Percentiles rank a stretch among this genome's conserved stretches.
These are phyloP conservation scores for Pachycephus smyrnensis DNA, from an alignment of 2,888 invertebrate genomes.

Conservation along the genomic window DNA sequence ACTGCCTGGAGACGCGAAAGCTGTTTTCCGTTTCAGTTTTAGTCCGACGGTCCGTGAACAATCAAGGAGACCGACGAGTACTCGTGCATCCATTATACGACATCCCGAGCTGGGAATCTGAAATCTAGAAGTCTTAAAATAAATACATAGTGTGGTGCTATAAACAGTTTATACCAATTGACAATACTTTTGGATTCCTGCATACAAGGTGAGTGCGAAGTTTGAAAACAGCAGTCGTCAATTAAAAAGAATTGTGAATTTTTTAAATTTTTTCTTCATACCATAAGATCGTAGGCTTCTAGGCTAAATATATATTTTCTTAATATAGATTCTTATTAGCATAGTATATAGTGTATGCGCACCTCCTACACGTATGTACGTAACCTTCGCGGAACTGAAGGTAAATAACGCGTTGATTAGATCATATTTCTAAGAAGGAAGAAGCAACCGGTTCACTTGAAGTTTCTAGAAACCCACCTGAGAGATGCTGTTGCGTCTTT, in stretches of 20 bases:
- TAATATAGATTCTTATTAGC: not conserved
- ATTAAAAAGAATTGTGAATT: not conserved
- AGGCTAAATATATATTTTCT: not conserved
- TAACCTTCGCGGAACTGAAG: not conserved
- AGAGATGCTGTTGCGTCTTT: not conserved
- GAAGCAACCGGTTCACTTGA: not conserved
- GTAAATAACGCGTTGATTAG: not conserved
- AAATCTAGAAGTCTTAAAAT: not conserved
- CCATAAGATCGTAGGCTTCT: not conserved
- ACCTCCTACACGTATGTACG: not conserved
- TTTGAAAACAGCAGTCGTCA: not conserved
- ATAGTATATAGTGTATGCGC: not conserved
- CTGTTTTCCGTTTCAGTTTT: constrained; percentile 13
- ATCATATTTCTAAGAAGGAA: not conserved
- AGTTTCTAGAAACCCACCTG: not conserved
- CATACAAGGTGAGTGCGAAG: not conserved
- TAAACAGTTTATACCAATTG: not conserved
- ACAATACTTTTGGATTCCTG: not conserved
- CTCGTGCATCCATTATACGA: not conserved
- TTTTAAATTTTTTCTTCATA: not conserved
- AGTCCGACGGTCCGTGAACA: constrained; percentile 3
- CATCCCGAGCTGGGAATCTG: not conserved
- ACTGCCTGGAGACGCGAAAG: not conserved
- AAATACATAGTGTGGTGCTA: not conserved
- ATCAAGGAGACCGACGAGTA: not conserved